Percentiles rank a stretch among this genome's conserved stretches.
phyloP scores from a whole-genome alignment of 2,113 vertebrate genomes.

The Raja brachyura region DNA sequence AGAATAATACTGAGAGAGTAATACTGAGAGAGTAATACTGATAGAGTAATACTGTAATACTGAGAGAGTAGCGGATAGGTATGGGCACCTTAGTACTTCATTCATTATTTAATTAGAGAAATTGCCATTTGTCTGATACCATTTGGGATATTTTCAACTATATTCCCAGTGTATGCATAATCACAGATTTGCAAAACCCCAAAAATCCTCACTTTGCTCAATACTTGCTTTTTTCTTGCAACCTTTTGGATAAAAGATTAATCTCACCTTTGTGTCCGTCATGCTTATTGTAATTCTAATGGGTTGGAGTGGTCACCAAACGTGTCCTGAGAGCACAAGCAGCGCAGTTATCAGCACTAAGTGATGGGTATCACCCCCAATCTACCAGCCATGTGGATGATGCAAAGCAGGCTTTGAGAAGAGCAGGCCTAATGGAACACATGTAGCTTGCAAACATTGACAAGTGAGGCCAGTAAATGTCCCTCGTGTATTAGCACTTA shows the following conservation, averaged over 20 bases:
- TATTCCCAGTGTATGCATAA: neutral
- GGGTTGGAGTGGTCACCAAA: neutral
- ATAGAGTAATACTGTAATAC: too few species aligned
- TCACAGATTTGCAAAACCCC: neutral
- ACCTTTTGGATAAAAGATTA: neutral
- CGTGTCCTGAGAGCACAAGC: neutral
- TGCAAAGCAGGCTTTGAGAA: neutral
- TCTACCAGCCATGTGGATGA: neutral
- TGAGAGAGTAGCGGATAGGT: neutral
- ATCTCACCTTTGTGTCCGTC: neutral
- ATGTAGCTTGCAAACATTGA: neutral
- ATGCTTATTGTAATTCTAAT: neutral
- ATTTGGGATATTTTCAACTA: neutral
- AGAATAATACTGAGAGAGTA: too few species aligned
- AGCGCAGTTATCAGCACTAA: neutral
- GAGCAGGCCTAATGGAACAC: neutral
- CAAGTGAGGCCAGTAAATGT: neutral
- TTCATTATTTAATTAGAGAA: neutral
- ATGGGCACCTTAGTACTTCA: neutral
- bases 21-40: too few species aligned
- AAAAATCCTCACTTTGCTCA: neutral
- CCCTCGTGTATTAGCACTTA: neutral
- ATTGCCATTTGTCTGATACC: neutral
- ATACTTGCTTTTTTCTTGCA: neutral
- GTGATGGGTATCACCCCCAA: neutral